Percentiles rank a stretch among this genome's conserved stretches.
These are phyloP conservation scores for Paraescarpia echinospica DNA, from an alignment of 1,140 invertebrate species.

Conservation along the genomic window DNA sequence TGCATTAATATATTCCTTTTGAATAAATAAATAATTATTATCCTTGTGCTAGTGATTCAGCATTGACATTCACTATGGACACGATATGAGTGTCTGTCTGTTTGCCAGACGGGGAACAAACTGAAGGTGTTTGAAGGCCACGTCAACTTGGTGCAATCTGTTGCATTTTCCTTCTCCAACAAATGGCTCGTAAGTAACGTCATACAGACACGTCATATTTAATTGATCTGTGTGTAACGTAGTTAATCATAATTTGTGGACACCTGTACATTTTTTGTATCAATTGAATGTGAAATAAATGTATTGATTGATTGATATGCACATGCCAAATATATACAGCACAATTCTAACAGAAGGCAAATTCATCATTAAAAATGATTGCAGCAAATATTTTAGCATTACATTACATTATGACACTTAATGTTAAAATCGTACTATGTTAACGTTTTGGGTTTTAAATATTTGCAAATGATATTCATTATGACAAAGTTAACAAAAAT, in stretches of 20 bases:
- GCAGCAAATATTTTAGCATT: no score
- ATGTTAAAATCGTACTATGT: no score
- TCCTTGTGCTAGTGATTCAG: background rate
- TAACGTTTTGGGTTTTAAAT: no score
- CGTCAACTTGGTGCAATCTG: slow-evolving; percentile 47
- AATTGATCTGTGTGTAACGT: no score
- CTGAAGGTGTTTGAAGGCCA: slow-evolving; percentile 47
- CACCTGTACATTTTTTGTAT: no score
- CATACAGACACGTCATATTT: background rate
- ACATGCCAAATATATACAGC: background rate
- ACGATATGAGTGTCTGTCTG: background rate
- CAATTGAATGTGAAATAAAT: no score
- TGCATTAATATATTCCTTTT: background rate
- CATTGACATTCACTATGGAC: background rate
- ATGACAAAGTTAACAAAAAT: no score
- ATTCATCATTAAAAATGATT: no score
- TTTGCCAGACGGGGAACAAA: slow-evolving; percentile 42
- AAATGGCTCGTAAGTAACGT: slow-evolving; percentile 42
- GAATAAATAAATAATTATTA: background rate
- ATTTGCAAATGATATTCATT: no score
- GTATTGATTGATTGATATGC: background rate
- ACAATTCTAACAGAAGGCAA: background rate
- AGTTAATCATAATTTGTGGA: no score
- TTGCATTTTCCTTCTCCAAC: slow-evolving; percentile 47
- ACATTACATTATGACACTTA: no score